A percentile compares a stretch with the other conserved stretches of the same genome.
phyloP scores from a whole-genome alignment of 2,888 invertebrate species.

The Plusia festucae region DNA sequence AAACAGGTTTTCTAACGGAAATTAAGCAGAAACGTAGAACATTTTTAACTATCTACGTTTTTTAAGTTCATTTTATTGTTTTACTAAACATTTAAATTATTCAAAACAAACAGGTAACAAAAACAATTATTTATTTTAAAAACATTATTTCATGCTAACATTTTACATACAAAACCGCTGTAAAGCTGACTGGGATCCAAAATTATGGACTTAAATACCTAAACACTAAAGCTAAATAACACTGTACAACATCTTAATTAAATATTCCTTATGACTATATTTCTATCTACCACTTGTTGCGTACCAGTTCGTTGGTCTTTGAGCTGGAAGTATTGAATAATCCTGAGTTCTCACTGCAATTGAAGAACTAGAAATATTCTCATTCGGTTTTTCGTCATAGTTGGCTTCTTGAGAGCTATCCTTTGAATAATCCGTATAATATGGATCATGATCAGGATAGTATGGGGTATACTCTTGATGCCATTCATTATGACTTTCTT shows the following conservation, averaged over 20 bases:
- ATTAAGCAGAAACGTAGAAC: too few relatives aligned
- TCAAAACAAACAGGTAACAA: neutral
- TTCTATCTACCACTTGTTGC: constrained; percentile 22
- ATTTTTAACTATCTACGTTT: too few relatives aligned
- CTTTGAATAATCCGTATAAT: constrained; percentile 34
- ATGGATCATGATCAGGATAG: constrained; percentile 33
- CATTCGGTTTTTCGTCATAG: constrained; percentile 14
- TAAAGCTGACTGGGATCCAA: neutral
- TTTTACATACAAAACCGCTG: neutral
- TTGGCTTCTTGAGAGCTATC: constrained; percentile 16
- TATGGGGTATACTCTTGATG: constrained; percentile 21
- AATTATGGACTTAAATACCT: constrained; percentile 1
- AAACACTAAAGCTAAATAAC: constrained; percentile 8
- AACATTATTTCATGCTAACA: neutral
- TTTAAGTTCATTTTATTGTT: too few relatives aligned
- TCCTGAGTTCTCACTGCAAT: constrained; percentile 22
- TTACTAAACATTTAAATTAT: neutral
- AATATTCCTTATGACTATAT: neutral
- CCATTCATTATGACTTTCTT: constrained; percentile 30
- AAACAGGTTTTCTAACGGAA: too few relatives aligned
- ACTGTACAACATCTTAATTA: constrained; percentile 42
- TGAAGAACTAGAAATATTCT: constrained; percentile 22
- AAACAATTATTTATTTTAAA: constrained; percentile 1
- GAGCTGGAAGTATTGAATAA: constrained; percentile 23
- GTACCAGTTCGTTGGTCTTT: constrained; percentile 28